These are phyloP conservation scores for Echinops telfairi DNA, from an alignment of 2,113 vertebrate species.

Conservation along the genomic window DNA sequence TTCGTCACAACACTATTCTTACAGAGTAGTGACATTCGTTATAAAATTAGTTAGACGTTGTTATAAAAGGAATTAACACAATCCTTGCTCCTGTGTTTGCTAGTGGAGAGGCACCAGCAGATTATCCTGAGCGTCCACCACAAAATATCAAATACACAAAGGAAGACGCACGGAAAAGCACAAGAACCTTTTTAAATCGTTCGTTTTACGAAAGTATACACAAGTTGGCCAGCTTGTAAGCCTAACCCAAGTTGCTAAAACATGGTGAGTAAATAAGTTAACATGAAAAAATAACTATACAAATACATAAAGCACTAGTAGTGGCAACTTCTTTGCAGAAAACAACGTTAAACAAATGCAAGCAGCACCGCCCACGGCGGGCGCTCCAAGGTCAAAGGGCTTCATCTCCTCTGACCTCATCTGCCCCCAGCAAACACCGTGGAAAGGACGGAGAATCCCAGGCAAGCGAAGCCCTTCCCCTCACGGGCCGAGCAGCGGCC, in stretches of 20 bases:
- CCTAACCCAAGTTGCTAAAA: background rate
- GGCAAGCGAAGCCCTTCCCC: background rate
- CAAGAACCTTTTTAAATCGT: background rate
- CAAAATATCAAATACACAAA: background rate
- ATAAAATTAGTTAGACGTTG: background rate
- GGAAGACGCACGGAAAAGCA: background rate
- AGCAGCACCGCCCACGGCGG: background rate
- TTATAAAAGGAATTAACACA: background rate
- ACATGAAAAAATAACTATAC: background rate
- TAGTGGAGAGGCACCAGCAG: background rate
- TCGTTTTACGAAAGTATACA: background rate
- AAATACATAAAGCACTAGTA: background rate
- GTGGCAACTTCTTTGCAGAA: background rate
- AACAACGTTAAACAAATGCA: background rate
- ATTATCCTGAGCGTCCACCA: background rate
- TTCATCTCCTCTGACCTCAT: accelerated
- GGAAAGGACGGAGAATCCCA: background rate
- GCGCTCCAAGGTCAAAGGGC: too few relatives aligned
- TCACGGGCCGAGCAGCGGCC: background rate
- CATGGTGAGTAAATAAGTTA: background rate
- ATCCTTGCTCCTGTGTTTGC: background rate
- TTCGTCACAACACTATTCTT: background rate
- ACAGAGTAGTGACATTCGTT: too few relatives aligned
- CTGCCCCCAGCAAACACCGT: background rate
- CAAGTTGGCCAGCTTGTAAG: background rate